Evolutionary conservation across 1,140 invertebrate species (phyloP), one percentile per base, ranked within the genome.

Genomic region (Drosophila trapezifrons): DNA sequence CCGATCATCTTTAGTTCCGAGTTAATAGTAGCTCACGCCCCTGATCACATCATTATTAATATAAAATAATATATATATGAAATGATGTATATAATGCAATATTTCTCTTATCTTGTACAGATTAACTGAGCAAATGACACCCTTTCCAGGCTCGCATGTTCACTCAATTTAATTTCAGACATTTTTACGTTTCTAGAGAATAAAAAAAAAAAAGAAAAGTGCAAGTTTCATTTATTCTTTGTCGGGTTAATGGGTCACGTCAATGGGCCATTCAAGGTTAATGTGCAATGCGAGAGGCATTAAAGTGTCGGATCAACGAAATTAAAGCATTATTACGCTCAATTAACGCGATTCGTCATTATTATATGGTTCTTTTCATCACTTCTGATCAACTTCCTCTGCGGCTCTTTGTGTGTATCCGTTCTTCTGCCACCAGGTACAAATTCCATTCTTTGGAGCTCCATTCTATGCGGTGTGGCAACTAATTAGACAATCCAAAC

Each of bases 401-500:
- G 47, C 47, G 17, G 3, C 22, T 56, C 13, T 38, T n/a, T 54
- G 5, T n/a, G 15, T n/a, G 12, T n/a, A 38, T 55, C 18, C 25
- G 5, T 18, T 65, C 38, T 37, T 37, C 20, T 35, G 10, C 40
- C 25, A 8, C 3, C 38, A 60, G 62, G 65, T 70, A 35, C 38
- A 43, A 51, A 51, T 64, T 55, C 58, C 37, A 57, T 59, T 64
- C 45, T 40, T 18, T 32, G 42, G 4, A 17, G 3, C 20, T 65
- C 65, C 56, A 66, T 57, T 70, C 62, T 40, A 37, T 27, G 62
- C 45, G 55, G 20, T 25, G n/a, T 37, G 43, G n/a, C 35, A 51
- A 42, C 49, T 76, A 79, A 83, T 83, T 84, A 67, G 76, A 46
- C 42, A 72, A 56, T 84, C 38, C 38, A 38, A 46, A 79, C 80